These are phyloP conservation scores for Coendou prehensilis DNA, from an alignment of 2,797 vertebrate species.

Conservation along the genomic window DNA sequence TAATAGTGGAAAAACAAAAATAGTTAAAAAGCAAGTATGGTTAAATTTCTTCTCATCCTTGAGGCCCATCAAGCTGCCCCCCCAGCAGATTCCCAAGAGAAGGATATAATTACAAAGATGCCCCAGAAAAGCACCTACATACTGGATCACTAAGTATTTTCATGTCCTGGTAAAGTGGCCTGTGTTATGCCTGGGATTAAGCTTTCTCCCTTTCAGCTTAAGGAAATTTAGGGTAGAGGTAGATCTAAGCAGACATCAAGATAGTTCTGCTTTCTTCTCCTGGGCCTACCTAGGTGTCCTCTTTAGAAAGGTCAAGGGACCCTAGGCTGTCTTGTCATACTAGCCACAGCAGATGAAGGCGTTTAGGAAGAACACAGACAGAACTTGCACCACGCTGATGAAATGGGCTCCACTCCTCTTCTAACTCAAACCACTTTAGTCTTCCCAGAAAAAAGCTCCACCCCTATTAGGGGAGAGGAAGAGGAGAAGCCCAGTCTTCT, in stretches of 20 bases:
- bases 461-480: background rate
- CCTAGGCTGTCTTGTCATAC: background rate
- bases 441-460: background rate
- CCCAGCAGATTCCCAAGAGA: background rate
- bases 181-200: background rate
- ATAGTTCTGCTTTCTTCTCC: background rate
- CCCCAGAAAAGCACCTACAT: background rate
- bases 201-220: background rate
- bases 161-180: background rate
- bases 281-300: background rate
- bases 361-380: background rate
- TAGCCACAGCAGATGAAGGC: background rate
- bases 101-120: background rate
- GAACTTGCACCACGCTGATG: background rate
- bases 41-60: constrained; percentile 4
- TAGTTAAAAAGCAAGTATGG: background rate
- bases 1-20: constrained; percentile 37
- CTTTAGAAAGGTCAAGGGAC: background rate
- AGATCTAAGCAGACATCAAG: background rate
- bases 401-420: background rate
- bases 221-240: background rate
- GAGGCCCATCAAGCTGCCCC: background rate
- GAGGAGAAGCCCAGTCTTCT: background rate
- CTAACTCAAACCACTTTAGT: constrained; percentile 11
- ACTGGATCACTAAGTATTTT: background rate